Evolutionary conservation across 2,797 vertebrate species (phyloP).

Genomic region (Psittacula derbiana): DNA sequence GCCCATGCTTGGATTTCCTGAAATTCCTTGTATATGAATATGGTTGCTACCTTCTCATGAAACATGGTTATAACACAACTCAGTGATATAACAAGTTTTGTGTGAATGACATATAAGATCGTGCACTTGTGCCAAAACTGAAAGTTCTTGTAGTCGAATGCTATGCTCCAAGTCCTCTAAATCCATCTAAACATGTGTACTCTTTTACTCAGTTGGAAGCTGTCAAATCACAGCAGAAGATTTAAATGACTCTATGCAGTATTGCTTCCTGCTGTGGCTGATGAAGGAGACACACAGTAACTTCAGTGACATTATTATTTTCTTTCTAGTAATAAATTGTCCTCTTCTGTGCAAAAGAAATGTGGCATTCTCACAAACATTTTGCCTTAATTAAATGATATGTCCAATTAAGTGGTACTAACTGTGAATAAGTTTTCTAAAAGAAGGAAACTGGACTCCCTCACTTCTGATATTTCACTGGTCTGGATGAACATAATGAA

Average conservation of each 20-base stretch:
- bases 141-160: neutral
- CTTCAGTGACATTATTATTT: slow-evolving; percentile 29
- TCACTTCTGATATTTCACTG: neutral
- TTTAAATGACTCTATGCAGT: neutral
- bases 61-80: neutral
- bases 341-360: neutral
- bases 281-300: slow-evolving; percentile 6
- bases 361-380: neutral
- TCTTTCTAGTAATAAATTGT: neutral
- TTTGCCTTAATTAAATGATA: neutral
- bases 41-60: neutral
- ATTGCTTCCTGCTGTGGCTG: slow-evolving; percentile 39
- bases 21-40: neutral
- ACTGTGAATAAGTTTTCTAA: neutral
- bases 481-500: neutral
- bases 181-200: neutral
- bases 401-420: neutral
- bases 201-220: slow-evolving; percentile 1
- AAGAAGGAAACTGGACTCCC: neutral
- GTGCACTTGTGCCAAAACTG: rapidly evolving
- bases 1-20: neutral
- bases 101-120: neutral
- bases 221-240: slow-evolving; percentile 33
- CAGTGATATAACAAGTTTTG: neutral
- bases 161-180: neutral